These are phyloP conservation scores for Holothuria scabra DNA, from an alignment of 53 echinoderm and acorn worm genomes.

Conservation along the genomic window DNA sequence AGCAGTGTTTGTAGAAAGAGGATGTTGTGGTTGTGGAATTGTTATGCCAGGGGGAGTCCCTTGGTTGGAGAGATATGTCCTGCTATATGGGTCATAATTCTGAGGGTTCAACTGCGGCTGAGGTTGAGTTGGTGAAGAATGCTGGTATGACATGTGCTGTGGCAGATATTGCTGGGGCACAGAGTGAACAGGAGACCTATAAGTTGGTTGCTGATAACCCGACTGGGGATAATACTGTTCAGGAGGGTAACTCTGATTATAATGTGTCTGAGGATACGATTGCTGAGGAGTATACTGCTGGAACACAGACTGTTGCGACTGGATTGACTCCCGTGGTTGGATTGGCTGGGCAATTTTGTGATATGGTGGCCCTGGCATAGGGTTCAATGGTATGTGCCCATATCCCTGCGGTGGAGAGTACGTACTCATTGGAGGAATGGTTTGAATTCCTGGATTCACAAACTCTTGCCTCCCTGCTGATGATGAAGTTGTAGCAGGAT, in stretches of 20 bases:
- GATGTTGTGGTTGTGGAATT: conserved; percentile 41
- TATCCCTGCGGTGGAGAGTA: conserved; percentile 66
- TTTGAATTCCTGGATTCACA: conserved; percentile 24
- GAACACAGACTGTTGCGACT: conserved; percentile 71
- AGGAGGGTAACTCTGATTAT: conserved; percentile 69
- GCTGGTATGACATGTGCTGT: conserved; percentile 68
- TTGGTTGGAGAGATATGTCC: conserved; percentile 31
- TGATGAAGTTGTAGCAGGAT: conserved; percentile 54
- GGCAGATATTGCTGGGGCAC: conserved; percentile 76
- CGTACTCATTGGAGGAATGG: conserved; percentile 43
- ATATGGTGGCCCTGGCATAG: conserved; percentile 82
- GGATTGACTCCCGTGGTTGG: conserved; percentile 67
- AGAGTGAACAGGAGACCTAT: conserved; percentile 32
- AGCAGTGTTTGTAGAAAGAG: conserved; percentile 33
- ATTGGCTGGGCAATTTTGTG: conserved; percentile 99
- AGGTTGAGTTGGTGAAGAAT: conserved; percentile 51
- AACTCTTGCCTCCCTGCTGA: conserved; percentile 45
- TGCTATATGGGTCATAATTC: conserved; percentile 56
- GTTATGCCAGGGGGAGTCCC: conserved; percentile 51
- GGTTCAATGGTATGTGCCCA: conserved; percentile 93
- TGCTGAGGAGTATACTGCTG: conserved; percentile 66
- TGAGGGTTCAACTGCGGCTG: conserved; percentile 69
- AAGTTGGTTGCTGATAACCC: conserved; percentile 58
- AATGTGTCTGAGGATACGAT: conserved; percentile 48
- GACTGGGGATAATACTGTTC: conserved; percentile 76